Conservation (phyloP, 2,888 invertebrate genomes). For the Biston betularia region DNA sequence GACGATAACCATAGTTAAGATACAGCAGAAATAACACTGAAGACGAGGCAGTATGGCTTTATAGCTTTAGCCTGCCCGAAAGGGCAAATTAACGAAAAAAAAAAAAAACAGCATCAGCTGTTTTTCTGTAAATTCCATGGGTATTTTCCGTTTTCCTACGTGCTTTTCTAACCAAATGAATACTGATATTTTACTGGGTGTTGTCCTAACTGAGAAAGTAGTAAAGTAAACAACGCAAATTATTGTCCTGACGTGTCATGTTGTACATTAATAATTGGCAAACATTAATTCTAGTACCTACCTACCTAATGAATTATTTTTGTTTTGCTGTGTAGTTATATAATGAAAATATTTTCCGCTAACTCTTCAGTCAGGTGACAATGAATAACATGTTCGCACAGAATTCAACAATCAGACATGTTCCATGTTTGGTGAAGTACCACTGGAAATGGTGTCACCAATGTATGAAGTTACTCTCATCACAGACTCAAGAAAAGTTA, state of each 20-base stretch:
- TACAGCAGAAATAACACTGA: too few relatives aligned
- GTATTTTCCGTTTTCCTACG: neutral
- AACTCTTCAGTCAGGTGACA: constrained; percentile 55
- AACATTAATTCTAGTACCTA: neutral
- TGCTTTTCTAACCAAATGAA: too few relatives aligned
- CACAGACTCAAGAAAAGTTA: constrained; percentile 59
- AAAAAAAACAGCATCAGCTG: too few relatives aligned
- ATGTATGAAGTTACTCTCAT: constrained; percentile 68
- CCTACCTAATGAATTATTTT: constrained; percentile 8
- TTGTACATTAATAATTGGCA: neutral
- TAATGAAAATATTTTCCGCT: constrained; percentile 34
- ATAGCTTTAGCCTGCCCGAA: too few relatives aligned
- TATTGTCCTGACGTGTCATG: neutral
- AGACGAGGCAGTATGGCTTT: too few relatives aligned
- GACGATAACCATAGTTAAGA: too few relatives aligned
- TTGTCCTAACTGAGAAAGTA: neutral
- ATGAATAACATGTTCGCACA: constrained; percentile 64
- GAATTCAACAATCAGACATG: constrained; percentile 55
- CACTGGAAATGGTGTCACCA: constrained; percentile 67
- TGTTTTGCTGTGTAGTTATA: constrained; percentile 34
- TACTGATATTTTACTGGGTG: too few relatives aligned
- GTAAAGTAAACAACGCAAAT: neutral
- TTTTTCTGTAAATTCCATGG: too few relatives aligned
- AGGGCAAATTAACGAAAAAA: too few relatives aligned
- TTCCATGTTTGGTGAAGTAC: constrained; percentile 61